These are phyloP conservation scores for Andrena bicolor DNA, from an alignment of 2,888 invertebrate genomes.

Conservation along the genomic window DNA sequence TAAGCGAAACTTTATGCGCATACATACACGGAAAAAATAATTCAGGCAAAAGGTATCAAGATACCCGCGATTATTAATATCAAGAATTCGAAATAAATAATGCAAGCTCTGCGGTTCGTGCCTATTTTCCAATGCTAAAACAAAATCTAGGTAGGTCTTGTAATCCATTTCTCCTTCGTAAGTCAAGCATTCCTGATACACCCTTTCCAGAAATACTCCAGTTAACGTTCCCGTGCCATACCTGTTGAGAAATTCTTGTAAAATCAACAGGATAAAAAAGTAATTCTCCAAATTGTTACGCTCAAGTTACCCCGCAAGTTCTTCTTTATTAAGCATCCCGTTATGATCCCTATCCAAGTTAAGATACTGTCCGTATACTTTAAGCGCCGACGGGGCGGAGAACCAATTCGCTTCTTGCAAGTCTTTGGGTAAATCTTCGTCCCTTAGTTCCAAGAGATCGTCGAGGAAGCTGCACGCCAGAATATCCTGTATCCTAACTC, in stretches of 20 bases:
- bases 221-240: constrained; percentile 97
- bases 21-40: constrained; percentile 93
- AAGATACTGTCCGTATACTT: constrained; percentile 97
- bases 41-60: constrained; percentile 96
- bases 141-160: constrained; percentile 97
- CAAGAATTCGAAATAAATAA: constrained; percentile 96
- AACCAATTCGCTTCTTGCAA: constrained; percentile 96
- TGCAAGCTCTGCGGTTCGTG: constrained; percentile 96
- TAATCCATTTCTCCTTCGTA: constrained; percentile 99
- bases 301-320: constrained; percentile 90
- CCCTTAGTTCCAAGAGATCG: constrained; percentile 94
- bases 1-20: neutral
- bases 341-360: constrained; percentile 97
- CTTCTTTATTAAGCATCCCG: constrained; percentile 97
- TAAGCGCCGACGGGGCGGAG: constrained; percentile 94
- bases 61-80: constrained; percentile 95
- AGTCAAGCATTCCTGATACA: constrained; percentile 97
- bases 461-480: constrained; percentile 96
- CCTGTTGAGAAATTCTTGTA: constrained; percentile 83
- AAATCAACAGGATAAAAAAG: neutral
- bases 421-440: constrained; percentile 93
- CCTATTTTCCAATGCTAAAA: constrained; percentile 96
- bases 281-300: neutral
- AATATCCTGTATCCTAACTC: constrained; percentile 96
- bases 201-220: constrained; percentile 94